Conservation (phyloP, 2,113 vertebrate genomes). For the Esox niger region DNA sequence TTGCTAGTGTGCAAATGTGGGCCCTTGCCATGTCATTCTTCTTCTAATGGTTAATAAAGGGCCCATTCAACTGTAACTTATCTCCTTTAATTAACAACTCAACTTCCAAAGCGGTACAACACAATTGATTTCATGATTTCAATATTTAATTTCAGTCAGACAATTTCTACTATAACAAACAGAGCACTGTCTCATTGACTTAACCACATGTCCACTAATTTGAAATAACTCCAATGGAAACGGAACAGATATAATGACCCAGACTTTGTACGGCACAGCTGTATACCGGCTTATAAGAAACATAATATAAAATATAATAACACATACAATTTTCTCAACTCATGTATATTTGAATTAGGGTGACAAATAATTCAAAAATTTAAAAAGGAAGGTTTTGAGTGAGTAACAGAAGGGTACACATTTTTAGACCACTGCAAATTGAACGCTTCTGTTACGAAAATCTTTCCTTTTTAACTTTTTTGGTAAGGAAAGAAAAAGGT, state of each 20-base stretch:
- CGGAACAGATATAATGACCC: no score
- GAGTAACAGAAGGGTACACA: no score
- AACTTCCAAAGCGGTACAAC: slow-evolving; percentile 43
- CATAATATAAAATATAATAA: background rate
- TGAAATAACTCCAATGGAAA: no score
- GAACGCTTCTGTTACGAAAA: no score
- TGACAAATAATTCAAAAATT: no score
- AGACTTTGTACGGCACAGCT: background rate
- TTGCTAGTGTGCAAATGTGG: slow-evolving; percentile 21
- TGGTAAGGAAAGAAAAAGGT: no score
- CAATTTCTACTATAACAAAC: slow-evolving; percentile 38
- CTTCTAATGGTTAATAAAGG: slow-evolving; percentile 61
- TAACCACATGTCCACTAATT: background rate
- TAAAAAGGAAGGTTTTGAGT: no score
- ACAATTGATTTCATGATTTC: slow-evolving; percentile 55
- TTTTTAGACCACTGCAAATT: no score
- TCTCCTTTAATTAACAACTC: slow-evolving; percentile 65
- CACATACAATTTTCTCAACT: no score
- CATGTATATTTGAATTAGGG: no score
- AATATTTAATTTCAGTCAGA: slow-evolving; percentile 58
- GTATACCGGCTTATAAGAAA: background rate
- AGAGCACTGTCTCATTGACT: background rate
- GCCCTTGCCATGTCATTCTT: slow-evolving; percentile 32
- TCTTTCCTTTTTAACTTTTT: no score
- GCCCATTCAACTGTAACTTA: slow-evolving; percentile 56